Evolutionary conservation across 2,888 invertebrate species (phyloP).

Genomic region (Galerucella pusilla): DNA sequence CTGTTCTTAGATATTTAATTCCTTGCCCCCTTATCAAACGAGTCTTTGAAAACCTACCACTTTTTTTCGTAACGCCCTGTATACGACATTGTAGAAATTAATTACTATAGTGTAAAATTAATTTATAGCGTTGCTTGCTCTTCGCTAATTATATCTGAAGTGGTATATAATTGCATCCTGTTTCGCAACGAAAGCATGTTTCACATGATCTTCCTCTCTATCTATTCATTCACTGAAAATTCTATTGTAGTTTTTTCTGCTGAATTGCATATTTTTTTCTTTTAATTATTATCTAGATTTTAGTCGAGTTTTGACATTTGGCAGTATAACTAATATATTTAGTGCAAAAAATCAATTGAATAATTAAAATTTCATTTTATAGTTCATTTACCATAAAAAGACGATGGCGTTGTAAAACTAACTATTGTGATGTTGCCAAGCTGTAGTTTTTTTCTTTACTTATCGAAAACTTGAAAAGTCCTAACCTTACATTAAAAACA

Average conservation of each 20-base stretch:
- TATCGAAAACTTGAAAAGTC: too few species aligned
- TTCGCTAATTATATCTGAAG: conserved; percentile 50
- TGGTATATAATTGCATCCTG: conserved; percentile 53
- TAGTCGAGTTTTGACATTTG: neutral
- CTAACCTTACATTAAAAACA: too few species aligned
- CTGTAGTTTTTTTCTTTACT: too few species aligned
- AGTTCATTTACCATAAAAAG: too few species aligned
- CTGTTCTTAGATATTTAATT: neutral
- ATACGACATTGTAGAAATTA: conserved; percentile 39
- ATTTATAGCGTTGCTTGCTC: conserved; percentile 50
- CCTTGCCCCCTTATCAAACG: neutral
- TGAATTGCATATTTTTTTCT: neutral
- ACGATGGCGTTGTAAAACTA: too few species aligned
- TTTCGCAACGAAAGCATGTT: conserved; percentile 49
- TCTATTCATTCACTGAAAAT: neutral
- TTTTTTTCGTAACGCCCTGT: conserved; percentile 9
- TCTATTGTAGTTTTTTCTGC: conserved; percentile 8
- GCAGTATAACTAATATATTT: too few species aligned
- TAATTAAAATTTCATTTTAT: too few species aligned
- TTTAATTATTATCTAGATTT: neutral
- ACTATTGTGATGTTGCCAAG: too few species aligned
- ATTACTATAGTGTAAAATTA: conserved; percentile 49
- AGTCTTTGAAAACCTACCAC: neutral
- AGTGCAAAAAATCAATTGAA: too few species aligned
- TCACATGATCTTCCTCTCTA: conserved; percentile 40